Evolutionary conservation across 2,888 invertebrate species (phyloP).

Genomic region (Mesorhabditis sp.): DNA sequence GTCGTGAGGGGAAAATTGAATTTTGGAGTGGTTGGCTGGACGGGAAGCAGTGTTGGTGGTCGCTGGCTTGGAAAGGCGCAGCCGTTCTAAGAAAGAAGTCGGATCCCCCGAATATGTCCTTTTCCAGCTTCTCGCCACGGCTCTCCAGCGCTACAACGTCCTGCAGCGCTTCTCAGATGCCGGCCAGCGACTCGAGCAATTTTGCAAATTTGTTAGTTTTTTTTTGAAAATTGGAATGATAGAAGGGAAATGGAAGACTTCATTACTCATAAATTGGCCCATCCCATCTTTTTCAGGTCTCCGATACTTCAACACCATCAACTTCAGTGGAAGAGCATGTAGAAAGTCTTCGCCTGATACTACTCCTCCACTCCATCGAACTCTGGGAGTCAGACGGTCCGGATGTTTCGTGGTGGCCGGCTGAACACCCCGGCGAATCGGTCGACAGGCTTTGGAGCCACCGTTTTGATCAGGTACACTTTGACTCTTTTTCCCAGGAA

Average conservation of each 20-base stretch:
- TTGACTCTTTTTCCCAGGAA: neutral
- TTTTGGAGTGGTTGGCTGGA: no score
- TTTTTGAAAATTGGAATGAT: neutral
- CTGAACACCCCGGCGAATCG: neutral
- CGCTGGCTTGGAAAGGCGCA: no score
- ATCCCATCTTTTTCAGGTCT: neutral
- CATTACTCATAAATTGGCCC: neutral
- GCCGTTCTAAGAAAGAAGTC: no score
- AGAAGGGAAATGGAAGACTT: no score
- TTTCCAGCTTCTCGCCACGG: neutral
- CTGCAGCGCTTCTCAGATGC: neutral
- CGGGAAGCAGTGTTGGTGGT: no score
- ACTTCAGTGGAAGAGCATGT: neutral
- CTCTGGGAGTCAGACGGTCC: neutral
- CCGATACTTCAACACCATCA: neutral
- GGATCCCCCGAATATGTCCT: no score
- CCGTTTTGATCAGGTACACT: neutral
- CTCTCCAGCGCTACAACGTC: neutral
- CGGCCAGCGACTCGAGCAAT: neutral
- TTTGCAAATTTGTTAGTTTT: slow-evolving; percentile 3
- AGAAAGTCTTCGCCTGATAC: neutral
- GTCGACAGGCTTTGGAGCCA: neutral
- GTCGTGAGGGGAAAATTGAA: no score
- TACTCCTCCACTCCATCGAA: neutral
- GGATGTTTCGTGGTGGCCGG: neutral